Percentiles rank a stretch among this genome's conserved stretches.
These are phyloP conservation scores for Condylura cristata DNA, from an alignment of 2,113 vertebrate species.

Conservation along the genomic window DNA sequence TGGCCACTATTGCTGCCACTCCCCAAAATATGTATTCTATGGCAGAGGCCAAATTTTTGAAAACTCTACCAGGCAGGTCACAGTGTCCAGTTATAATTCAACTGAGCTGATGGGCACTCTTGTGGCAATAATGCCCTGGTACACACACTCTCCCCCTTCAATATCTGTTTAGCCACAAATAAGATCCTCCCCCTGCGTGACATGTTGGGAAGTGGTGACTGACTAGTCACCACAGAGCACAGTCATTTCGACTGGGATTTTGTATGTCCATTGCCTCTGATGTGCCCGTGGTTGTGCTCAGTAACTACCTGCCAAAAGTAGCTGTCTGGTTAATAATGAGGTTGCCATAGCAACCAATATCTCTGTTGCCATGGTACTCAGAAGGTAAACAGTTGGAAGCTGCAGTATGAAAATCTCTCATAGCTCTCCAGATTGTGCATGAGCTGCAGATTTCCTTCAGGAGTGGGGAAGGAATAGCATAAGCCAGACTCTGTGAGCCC, in stretches of 20 bases:
- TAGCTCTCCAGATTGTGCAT: background rate
- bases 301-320: conserved; percentile 38
- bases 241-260: background rate
- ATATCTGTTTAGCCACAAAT: background rate
- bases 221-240: background rate
- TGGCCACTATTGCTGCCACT: accelerated
- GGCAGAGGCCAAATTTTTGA: background rate
- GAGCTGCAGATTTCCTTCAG: background rate
- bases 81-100: background rate
- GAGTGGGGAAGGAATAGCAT: background rate
- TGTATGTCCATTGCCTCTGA: background rate
- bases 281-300: background rate
- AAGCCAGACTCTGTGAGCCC: background rate
- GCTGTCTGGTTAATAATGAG: conserved; percentile 34
- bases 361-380: conserved; percentile 40
- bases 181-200: accelerated
- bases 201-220: background rate
- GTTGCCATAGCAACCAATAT: conserved; percentile 69
- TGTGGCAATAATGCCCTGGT: background rate
- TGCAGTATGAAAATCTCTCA: background rate
- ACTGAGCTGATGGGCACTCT: background rate
- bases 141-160: background rate
- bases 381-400: conserved; percentile 52
- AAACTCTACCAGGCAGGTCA: background rate
- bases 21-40: background rate